A percentile compares a stretch with the other conserved stretches of the same genome.
Conservation (phyloP, 1,140 invertebrate species). For the Tenebrio molitor region DNA sequence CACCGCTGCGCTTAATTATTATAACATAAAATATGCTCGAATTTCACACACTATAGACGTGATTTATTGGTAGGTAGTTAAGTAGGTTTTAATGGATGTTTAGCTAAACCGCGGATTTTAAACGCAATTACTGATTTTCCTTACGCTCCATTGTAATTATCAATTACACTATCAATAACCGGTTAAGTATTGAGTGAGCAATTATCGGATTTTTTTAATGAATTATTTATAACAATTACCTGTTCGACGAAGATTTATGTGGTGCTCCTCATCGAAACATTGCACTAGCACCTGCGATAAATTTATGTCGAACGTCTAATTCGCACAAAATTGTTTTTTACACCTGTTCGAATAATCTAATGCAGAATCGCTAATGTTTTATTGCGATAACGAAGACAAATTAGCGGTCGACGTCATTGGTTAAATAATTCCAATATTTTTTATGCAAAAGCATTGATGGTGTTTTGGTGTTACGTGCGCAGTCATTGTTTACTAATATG, state of each 20-base stretch:
- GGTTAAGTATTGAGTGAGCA: slow-evolving; percentile 1
- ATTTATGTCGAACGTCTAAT: not conserved
- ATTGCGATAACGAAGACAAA: no score
- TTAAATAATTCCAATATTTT: no score
- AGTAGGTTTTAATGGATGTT: slow-evolving; percentile 16
- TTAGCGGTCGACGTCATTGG: no score
- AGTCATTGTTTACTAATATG: no score
- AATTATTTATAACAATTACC: slow-evolving; percentile 22
- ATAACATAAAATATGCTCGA: slow-evolving; percentile 18
- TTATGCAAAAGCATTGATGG: no score
- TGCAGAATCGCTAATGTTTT: no score
- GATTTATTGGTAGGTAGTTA: slow-evolving; percentile 11
- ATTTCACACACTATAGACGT: slow-evolving; percentile 32
- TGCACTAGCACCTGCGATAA: not conserved
- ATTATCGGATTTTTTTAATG: slow-evolving; percentile 14
- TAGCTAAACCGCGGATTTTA: slow-evolving; percentile 7
- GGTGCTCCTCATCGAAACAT: not conserved
- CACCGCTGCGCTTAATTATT: slow-evolving; percentile 7
- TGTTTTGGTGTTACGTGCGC: no score
- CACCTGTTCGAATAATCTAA: no score
- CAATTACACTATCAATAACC: slow-evolving; percentile 23
- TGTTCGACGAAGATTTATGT: not conserved
- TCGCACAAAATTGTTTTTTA: not conserved
- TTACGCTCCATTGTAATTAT: slow-evolving; percentile 19
- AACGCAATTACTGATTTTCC: not conserved